phyloP scores from a whole-genome alignment of 2,797 vertebrate genomes.

The Smutsia temminckii region DNA sequence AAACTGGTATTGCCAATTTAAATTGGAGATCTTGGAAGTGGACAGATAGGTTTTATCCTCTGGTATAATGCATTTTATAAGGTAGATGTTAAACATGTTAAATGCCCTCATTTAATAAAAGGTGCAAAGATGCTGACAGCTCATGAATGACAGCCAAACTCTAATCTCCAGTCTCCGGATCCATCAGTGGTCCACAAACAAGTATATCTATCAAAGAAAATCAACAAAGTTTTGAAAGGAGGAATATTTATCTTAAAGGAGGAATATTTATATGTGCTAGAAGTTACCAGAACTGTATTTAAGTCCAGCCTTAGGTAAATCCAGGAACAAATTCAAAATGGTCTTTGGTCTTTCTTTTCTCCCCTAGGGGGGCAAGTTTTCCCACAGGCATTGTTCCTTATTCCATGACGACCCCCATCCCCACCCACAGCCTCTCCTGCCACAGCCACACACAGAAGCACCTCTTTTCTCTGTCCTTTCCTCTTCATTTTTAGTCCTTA shows the following conservation, averaged over 20 bases:
- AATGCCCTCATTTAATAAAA: background rate
- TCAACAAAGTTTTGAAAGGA: background rate
- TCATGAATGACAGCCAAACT: background rate
- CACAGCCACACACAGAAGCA: background rate
- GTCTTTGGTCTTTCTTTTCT: background rate
- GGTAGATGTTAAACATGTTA: background rate
- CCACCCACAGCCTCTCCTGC: background rate
- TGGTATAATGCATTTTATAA: background rate
- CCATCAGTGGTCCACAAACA: background rate
- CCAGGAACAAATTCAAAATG: background rate
- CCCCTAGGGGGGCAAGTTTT: background rate
- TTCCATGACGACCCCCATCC: background rate
- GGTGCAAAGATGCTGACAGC: background rate
- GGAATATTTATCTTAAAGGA: background rate
- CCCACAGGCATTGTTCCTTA: background rate
- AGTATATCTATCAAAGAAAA: background rate
- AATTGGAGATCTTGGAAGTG: background rate
- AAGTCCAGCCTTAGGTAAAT: background rate
- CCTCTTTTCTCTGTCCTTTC: background rate
- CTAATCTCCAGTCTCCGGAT: background rate
- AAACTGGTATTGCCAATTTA: background rate
- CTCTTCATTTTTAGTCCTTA: background rate
- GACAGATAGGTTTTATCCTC: background rate
- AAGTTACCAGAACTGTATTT: background rate
- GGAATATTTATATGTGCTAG: background rate